Evolutionary conservation across 2,113 vertebrate species (phyloP).

Genomic region (Scomber colias): DNA sequence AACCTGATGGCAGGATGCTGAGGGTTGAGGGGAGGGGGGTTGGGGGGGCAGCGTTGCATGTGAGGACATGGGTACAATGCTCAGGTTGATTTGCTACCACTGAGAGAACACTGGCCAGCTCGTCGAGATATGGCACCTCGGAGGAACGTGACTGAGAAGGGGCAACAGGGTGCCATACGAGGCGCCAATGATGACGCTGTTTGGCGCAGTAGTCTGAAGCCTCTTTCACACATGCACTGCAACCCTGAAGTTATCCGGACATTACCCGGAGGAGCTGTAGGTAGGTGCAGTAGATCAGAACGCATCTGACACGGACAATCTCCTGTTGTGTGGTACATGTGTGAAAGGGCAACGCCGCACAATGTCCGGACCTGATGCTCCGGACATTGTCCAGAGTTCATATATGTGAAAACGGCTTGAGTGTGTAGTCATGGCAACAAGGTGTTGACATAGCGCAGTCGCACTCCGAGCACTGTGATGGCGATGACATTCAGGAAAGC

Average conservation of each 20-base stretch:
- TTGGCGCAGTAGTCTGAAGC: slow-evolving; percentile 67
- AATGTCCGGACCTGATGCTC: too few relatives aligned
- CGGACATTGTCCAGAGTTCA: too few relatives aligned
- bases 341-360: too few relatives aligned
- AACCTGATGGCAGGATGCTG: slow-evolving; percentile 80
- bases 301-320: too few relatives aligned
- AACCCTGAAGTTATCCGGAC: too few relatives aligned
- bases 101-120: slow-evolving; percentile 54
- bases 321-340: too few relatives aligned
- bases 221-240: too few relatives aligned
- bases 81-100: slow-evolving; percentile 71
- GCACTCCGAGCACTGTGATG: slow-evolving; percentile 68
- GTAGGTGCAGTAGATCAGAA: too few relatives aligned
- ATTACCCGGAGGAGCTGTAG: too few relatives aligned
- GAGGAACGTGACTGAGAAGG: slow-evolving; percentile 57
- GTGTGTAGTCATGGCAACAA: slow-evolving; percentile 77
- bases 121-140: slow-evolving; percentile 48
- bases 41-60: background rate
- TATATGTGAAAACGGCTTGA: background rate
- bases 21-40: slow-evolving; percentile 20
- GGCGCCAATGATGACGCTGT: slow-evolving; percentile 7
- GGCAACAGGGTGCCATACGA: slow-evolving; percentile 6
- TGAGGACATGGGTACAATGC: slow-evolving; percentile 39
- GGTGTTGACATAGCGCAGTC: slow-evolving; percentile 78
- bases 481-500: slow-evolving; percentile 76